Base-by-base conservation (phyloP, 1,140 invertebrate genomes). In the Oryzaephilus surinamensis region DNA sequence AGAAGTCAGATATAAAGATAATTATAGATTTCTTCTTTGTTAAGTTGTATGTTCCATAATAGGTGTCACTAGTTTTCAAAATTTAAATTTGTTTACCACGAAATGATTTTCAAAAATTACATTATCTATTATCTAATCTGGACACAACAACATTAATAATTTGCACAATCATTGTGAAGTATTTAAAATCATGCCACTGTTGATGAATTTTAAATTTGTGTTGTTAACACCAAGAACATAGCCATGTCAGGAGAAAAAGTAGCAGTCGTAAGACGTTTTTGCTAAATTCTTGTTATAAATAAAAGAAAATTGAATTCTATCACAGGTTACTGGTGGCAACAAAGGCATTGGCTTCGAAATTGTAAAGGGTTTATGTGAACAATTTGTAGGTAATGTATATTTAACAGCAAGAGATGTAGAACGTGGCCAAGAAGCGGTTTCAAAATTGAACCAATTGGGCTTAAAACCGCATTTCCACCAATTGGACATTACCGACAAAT, bases 271-370 rank as follows among this genome's bases (percentile, higher is more conserved):
- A 32, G 33, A 11, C 13, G 28, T 2, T 20, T 4, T 26, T 31
- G 20, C 23, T 30, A 21, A 14, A 10, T 13, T 31, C 7, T 34
- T 18, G 6, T 31, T 27, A 6, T 6, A 6, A 32, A 5, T 32
- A 16, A 16, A 24, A 4, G 21, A 18, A 13, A 13, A 34, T 41
- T n/a, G n/a, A n/a, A n/a, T n/a, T n/a, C n/a, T n/a, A 21, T 48
- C 43, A 31, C 45, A 62, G 60, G 78, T 85, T 2, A 84, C 81
- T 29, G 82, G 81, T 13, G 58, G 70, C n/a, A 84, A 84, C 51
- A 83, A 84, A 67, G 81, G 81, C 1, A 77, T 85, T 45, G 82
- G 81, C 3, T 77, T 70, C 58, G 76, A 65, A 1, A 79, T 82
- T 34, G 78, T 80, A 1, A 73, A 77, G 52, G 68, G 65, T 8